Conservation (phyloP, 2,888 invertebrate genomes). For the Tuta absoluta region DNA sequence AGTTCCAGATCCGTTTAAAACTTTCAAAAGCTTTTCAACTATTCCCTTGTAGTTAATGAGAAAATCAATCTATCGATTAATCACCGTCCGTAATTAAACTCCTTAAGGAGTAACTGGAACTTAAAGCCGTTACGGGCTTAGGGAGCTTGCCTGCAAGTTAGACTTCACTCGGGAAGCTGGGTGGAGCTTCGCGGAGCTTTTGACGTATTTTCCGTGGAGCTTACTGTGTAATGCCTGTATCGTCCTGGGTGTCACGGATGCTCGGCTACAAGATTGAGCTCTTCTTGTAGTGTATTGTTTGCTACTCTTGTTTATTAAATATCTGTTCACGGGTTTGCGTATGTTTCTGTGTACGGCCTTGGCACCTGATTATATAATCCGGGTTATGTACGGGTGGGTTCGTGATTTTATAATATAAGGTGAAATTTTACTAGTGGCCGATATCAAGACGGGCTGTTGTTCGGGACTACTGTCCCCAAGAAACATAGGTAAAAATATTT, state of each 20-base stretch:
- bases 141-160: slow-evolving; percentile 13
- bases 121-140: slow-evolving; percentile 23
- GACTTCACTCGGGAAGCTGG: slow-evolving; percentile 5
- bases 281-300: neutral
- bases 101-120: slow-evolving; percentile 12
- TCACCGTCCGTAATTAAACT: slow-evolving; percentile 9
- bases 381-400: no score
- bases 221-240: slow-evolving; percentile 22
- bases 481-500: no score
- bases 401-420: no score
- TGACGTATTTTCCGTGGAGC: slow-evolving; percentile 15
- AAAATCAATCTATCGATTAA: slow-evolving; percentile 17
- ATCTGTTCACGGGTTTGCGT: no score
- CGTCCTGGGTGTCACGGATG: slow-evolving; percentile 15
- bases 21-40: neutral
- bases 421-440: no score
- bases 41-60: neutral
- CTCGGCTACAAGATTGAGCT: neutral
- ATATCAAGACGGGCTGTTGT: no score
- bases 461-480: no score
- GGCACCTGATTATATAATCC: no score
- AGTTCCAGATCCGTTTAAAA: neutral
- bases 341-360: no score
- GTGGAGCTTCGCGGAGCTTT: slow-evolving; percentile 13
- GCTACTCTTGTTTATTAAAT: neutral